Percentiles rank a stretch among this genome's conserved stretches.
Evolutionary conservation across 1,140 invertebrate genomes (phyloP).

Genomic region (Drosophila erecta): DNA sequence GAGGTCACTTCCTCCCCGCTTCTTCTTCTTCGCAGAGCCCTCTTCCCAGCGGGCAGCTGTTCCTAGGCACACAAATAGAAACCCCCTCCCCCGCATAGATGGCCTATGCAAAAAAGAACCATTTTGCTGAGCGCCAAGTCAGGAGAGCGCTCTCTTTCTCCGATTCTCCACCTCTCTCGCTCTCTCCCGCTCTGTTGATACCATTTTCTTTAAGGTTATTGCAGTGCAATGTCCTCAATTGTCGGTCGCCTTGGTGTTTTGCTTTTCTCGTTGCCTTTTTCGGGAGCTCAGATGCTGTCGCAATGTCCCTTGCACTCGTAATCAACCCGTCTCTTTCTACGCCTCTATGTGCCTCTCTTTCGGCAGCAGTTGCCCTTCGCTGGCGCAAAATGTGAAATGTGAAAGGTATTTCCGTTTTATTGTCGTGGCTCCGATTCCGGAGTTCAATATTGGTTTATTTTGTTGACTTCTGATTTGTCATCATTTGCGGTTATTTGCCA

Average conservation of each 20-base stretch:
- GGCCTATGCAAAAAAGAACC: conserved; percentile 60
- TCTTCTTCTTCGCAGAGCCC: conserved; percentile 2
- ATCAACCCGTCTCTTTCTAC: conserved; percentile 4
- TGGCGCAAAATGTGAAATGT: conserved; percentile 56
- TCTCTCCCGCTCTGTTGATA: conserved; percentile 30
- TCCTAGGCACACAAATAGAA: conserved; percentile 57
- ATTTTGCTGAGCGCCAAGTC: conserved; percentile 72
- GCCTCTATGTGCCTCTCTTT: conserved; percentile 11
- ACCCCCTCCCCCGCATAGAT: conserved; percentile 5
- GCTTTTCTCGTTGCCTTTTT: conserved; percentile 54
- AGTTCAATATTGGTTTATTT: conserved; percentile 54
- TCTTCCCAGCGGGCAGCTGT: conserved; percentile 20
- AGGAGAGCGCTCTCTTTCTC: conserved; percentile 25
- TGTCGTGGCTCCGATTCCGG: conserved; percentile 35
- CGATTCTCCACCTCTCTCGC: conserved; percentile 19
- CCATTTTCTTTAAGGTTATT: conserved; percentile 77
- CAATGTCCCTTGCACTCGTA: conserved; percentile 57
- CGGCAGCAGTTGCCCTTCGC: conserved; percentile 57
- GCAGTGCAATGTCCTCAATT: conserved; percentile 79
- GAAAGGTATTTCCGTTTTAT: conserved; percentile 71
- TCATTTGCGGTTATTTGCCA: conserved; percentile 24
- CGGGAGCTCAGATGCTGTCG: conserved; percentile 66
- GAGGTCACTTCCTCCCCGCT: conserved; percentile 69
- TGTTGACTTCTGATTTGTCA: conserved; percentile 46
- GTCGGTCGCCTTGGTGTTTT: conserved; percentile 65